phyloP scores from a whole-genome alignment of 2,888 invertebrate genomes.

The Galerucella calmariensis region DNA sequence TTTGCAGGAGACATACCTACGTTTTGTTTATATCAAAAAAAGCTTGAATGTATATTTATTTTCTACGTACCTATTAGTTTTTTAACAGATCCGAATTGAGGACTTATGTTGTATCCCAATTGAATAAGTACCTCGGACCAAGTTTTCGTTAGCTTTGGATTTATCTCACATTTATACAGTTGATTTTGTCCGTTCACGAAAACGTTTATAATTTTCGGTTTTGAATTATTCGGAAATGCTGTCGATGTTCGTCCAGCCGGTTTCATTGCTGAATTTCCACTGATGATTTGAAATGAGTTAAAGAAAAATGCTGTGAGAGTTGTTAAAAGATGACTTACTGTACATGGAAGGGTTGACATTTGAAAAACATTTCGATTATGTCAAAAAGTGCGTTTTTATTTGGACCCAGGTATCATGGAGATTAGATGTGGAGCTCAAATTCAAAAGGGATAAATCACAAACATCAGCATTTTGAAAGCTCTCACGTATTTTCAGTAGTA shows the following conservation, averaged over 20 bases:
- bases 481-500: too few relatives aligned
- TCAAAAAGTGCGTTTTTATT: neutral
- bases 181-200: constrained; percentile 1
- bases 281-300: neutral
- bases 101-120: neutral
- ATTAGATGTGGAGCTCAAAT: too few relatives aligned
- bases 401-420: too few relatives aligned
- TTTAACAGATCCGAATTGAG: neutral
- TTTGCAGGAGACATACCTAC: too few relatives aligned
- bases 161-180: neutral
- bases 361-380: neutral
- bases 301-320: neutral
- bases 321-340: neutral
- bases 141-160: neutral
- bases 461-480: too few relatives aligned
- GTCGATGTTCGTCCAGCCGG: neutral
- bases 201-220: neutral
- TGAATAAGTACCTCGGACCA: neutral
- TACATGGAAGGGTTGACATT: neutral
- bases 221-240: neutral
- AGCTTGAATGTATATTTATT: neutral
- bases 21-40: too few relatives aligned
- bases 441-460: too few relatives aligned
- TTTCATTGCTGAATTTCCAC: neutral
- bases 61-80: constrained; percentile 8